phyloP scores from a whole-genome alignment of 2,113 vertebrate genomes.

The Recurvirostra avosetta region DNA sequence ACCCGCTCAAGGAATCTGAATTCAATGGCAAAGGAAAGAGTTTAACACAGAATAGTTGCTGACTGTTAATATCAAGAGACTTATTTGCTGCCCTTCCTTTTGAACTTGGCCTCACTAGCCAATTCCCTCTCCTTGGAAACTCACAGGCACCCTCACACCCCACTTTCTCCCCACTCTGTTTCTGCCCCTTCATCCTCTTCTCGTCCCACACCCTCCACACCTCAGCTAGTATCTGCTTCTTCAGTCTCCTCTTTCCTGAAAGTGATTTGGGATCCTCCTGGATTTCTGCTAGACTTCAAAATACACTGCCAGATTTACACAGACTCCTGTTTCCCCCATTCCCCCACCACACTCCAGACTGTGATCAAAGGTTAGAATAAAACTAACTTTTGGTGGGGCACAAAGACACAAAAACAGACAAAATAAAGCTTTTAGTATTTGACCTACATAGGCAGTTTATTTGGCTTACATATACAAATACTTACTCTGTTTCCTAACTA shows the following conservation, averaged over 20 bases:
- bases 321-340: not conserved
- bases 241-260: not conserved
- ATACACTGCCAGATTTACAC: not conserved
- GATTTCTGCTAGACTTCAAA: not conserved
- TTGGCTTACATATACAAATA: not conserved
- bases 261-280: not conserved
- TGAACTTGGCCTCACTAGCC: not conserved
- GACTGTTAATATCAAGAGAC: not conserved
- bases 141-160: not conserved
- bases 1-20: not conserved
- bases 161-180: not conserved
- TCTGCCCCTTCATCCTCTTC: not conserved
- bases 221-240: not conserved
- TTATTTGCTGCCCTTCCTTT: not conserved
- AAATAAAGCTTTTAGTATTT: not conserved
- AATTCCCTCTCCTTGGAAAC: not conserved
- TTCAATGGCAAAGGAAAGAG: not conserved
- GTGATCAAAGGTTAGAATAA: not conserved
- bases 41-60: not conserved
- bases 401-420: not conserved
- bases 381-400: not conserved
- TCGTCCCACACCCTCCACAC: not conserved
- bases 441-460: not conserved
- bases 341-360: not conserved
- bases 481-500: not conserved